phyloP scores from a whole-genome alignment of 2,888 invertebrate genomes.

The Diaprepes abbreviatus region DNA sequence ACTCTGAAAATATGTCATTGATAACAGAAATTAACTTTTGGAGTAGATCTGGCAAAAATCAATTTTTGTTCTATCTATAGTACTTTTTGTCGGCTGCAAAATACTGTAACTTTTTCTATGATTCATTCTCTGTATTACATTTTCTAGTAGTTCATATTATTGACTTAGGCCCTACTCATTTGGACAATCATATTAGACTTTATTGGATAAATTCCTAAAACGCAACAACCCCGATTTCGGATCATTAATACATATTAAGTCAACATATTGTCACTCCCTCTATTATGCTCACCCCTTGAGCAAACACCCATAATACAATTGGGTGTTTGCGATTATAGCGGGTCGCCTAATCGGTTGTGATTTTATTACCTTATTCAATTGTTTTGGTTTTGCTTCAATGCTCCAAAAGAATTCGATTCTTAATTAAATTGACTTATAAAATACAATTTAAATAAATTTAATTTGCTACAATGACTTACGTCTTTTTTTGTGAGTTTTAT shows the following conservation, averaged over 20 bases:
- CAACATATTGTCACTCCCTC: constrained; percentile 60
- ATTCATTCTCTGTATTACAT: too few relatives aligned
- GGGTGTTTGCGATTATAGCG: constrained; percentile 34
- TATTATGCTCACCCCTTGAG: constrained; percentile 44
- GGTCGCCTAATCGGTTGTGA: constrained; percentile 48
- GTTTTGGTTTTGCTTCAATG: constrained; percentile 8
- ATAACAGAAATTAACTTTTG: too few relatives aligned
- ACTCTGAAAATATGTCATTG: too few relatives aligned
- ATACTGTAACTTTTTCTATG: too few relatives aligned
- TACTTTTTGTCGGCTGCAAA: too few relatives aligned
- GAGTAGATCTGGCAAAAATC: too few relatives aligned
- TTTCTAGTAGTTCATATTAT: too few relatives aligned
- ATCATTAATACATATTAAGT: constrained; percentile 67
- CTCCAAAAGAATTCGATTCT: constrained; percentile 16
- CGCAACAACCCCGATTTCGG: constrained; percentile 49
- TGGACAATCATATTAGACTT: constrained; percentile 45
- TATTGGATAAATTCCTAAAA: constrained; percentile 46
- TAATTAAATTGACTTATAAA: background rate
- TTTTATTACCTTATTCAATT: constrained; percentile 50
- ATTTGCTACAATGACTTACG: background rate
- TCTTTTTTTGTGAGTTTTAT: background rate
- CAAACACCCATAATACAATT: constrained; percentile 45
- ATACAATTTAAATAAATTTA: background rate
- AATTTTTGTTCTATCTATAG: too few relatives aligned
- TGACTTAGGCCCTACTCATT: constrained; percentile 16